Evolutionary conservation across 2,888 invertebrate species (phyloP).

Genomic region (Lasioglossum figueresi): DNA sequence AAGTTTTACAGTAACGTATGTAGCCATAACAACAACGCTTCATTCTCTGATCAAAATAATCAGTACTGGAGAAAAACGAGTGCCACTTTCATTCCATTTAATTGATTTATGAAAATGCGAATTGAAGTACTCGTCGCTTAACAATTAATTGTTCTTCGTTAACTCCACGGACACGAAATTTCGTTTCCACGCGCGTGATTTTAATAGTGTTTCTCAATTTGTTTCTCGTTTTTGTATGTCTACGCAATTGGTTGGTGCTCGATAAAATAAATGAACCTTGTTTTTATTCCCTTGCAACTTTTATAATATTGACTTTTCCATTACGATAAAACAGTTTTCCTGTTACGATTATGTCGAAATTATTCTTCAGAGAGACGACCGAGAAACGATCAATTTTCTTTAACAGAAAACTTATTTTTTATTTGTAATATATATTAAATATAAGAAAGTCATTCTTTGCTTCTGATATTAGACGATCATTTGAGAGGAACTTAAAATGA

Average conservation of each 20-base stretch:
- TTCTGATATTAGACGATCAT: not conserved
- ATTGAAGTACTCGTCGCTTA: not conserved
- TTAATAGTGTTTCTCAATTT: not conserved
- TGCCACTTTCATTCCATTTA: not conserved
- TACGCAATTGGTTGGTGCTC: too few species aligned
- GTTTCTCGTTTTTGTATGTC: not conserved
- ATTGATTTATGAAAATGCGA: not conserved
- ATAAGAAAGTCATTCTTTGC: not conserved
- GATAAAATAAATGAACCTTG: not conserved
- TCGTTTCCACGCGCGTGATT: not conserved
- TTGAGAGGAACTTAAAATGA: constrained; percentile 1
- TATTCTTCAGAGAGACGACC: not conserved
- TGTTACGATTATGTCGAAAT: not conserved
- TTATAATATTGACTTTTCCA: not conserved
- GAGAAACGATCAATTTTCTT: not conserved
- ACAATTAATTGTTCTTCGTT: not conserved
- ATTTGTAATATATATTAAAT: not conserved
- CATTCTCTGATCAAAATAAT: not conserved
- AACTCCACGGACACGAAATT: not conserved
- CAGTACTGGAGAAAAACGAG: not conserved
- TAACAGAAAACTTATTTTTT: not conserved
- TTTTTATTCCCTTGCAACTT: not conserved
- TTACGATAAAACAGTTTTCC: not conserved
- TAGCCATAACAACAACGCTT: not conserved
- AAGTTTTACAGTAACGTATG: not conserved